Evolutionary conservation across 2,888 invertebrate species (phyloP).

Genomic region (Ophion slaviceki): DNA sequence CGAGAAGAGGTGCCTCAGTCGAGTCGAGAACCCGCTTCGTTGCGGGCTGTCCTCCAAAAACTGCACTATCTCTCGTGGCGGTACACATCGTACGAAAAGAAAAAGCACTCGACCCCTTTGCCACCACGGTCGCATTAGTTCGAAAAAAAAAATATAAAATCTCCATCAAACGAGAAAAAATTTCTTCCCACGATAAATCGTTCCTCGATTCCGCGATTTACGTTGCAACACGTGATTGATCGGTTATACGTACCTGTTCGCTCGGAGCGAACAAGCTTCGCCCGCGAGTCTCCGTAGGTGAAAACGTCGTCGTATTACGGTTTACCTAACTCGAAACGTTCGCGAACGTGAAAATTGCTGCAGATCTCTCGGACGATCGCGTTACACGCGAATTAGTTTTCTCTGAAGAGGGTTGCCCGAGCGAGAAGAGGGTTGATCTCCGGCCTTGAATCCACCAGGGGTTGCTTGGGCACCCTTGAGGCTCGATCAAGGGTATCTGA

Average conservation of each 20-base stretch:
- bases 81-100: slow-evolving; percentile 43
- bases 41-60: slow-evolving; percentile 74
- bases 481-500: slow-evolving; percentile 40
- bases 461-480: slow-evolving; percentile 34
- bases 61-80: slow-evolving; percentile 57
- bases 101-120: slow-evolving; percentile 2
- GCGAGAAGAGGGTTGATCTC: slow-evolving; percentile 44
- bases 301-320: slow-evolving; percentile 5
- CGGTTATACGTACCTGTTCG: neutral
- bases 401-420: slow-evolving; percentile 34
- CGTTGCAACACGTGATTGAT: slow-evolving; percentile 9
- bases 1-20: slow-evolving; percentile 78
- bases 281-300: slow-evolving; percentile 4
- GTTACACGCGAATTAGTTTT: slow-evolving; percentile 50
- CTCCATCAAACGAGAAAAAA: neutral
- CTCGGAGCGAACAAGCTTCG: neutral
- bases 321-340: slow-evolving; percentile 9
- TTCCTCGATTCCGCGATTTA: slow-evolving; percentile 12
- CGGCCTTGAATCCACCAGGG: slow-evolving; percentile 32
- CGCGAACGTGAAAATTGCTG: slow-evolving; percentile 36
- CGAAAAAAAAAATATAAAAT: neutral
- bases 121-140: neutral
- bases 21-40: slow-evolving; percentile 80
- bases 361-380: slow-evolving; percentile 43
- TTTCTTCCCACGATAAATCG: neutral